A percentile compares a stretch with the other conserved stretches of the same genome.
Evolutionary conservation across 2,888 invertebrate species (phyloP).

Genomic region (Drosophila nr. perissopoda): DNA sequence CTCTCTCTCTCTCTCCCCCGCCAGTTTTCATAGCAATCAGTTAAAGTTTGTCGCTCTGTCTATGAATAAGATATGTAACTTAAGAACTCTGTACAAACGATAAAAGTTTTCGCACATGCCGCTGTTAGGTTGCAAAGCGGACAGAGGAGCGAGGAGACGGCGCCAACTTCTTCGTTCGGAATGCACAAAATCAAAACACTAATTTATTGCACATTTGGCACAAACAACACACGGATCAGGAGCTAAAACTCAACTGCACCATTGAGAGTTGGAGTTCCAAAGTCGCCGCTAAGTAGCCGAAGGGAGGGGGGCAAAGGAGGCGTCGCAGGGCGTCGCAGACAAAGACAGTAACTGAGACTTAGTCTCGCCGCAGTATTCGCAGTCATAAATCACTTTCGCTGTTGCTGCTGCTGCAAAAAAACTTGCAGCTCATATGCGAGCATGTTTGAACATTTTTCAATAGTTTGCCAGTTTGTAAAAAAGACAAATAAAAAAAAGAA

Average conservation of each 20-base stretch:
- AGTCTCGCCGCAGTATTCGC: constrained; percentile 70
- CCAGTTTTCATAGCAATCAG: constrained; percentile 9
- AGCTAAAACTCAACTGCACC: constrained; percentile 66
- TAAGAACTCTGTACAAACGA: constrained; percentile 67
- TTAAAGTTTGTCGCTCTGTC: constrained; percentile 58
- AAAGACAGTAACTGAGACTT: constrained; percentile 43
- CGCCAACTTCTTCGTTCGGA: constrained; percentile 64
- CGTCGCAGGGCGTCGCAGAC: constrained; percentile 17
- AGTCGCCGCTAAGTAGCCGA: constrained; percentile 57
- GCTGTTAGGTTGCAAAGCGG: constrained; percentile 9
- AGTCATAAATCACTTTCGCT: constrained; percentile 81
- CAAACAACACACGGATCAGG: constrained; percentile 70
- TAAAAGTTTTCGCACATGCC: constrained; percentile 76
- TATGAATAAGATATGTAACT: constrained; percentile 73
- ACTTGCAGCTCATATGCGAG: constrained; percentile 46
- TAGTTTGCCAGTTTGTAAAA: constrained; percentile 26
- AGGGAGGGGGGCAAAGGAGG: neutral
- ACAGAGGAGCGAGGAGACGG: constrained; percentile 26
- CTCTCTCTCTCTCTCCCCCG: neutral
- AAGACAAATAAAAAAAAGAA: constrained; percentile 8
- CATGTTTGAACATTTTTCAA: constrained; percentile 43
- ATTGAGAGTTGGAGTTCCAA: constrained; percentile 44
- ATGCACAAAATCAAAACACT: constrained; percentile 78
- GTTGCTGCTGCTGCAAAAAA: constrained; percentile 27
- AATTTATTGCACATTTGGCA: constrained; percentile 80